Percentiles rank a stretch among this genome's conserved stretches.
These are phyloP conservation scores for Trypoxylus dichotomus DNA, from an alignment of 1,140 invertebrate species.

Conservation along the genomic window DNA sequence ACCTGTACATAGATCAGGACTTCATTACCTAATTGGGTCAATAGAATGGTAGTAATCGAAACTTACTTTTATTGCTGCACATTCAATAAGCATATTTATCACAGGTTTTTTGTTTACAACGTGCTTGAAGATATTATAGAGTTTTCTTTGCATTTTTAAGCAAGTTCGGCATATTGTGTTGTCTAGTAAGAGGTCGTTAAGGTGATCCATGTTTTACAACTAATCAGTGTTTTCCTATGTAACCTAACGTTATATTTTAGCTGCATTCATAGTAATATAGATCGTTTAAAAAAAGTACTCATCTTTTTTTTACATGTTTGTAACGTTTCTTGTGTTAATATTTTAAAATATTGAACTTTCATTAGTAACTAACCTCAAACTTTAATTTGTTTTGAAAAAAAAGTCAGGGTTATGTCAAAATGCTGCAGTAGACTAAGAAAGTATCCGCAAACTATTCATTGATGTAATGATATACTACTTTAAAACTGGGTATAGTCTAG, in stretches of 20 bases:
- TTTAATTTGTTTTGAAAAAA: not conserved
- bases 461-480: too few species aligned
- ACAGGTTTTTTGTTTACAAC: not conserved
- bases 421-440: not conserved
- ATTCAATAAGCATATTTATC: not conserved
- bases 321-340: too few species aligned
- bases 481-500: too few species aligned
- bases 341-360: too few species aligned
- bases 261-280: not conserved
- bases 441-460: not conserved
- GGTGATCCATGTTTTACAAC: not conserved
- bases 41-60: not conserved
- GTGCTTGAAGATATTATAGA: not conserved
- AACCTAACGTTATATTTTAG: not conserved
- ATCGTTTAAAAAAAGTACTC: not conserved
- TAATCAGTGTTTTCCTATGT: not conserved
- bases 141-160: not conserved
- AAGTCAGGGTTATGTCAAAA: not conserved
- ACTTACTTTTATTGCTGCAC: not conserved
- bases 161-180: not conserved
- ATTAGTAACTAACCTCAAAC: not conserved
- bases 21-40: not conserved
- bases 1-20: not conserved
- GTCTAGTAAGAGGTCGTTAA: not conserved
- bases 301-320: not conserved